Evolutionary conservation across 2,888 invertebrate species (phyloP), one percentile per base, ranked within the genome.

Genomic region (Andrena bucephala): DNA sequence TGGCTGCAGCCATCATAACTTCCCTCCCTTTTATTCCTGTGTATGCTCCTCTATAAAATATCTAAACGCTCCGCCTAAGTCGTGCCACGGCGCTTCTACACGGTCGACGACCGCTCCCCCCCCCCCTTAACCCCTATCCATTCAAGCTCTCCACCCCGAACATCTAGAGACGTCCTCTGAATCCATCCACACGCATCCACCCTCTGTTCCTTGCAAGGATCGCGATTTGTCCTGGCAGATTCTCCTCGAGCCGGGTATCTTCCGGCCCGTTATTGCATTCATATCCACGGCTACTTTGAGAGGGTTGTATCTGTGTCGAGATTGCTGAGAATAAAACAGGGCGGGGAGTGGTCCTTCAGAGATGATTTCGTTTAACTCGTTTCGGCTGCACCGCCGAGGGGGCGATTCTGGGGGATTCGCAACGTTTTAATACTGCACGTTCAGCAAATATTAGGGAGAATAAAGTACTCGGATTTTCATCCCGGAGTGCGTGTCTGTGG

Each of bases 21-120:
- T 91, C 85, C 77, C 85, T 85, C 80, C 83, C 85, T 84, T 91
- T 90, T 91, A 91, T 90, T 90, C 87, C 79, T 76, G 84, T 85
- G 86, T 88, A 89, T 85, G 83, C 74, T 79, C 83, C 80, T 67
- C 87, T 88, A 89, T 91, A 89, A 91, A 90, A 85, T 90, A 87
- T 86, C 82, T 85, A 85, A 87, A 85, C 85, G 86, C 57, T 63
- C 69, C 67, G 73, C 59, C 88, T 85, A 87, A 86, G 85, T 87
- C 86, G 77, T n/a, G 42, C 65, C 50, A n/a, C 48, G 8, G 66
- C 10, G 54, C 75, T 81, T 76, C 52, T 72, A 60, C 60, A 54
- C 70, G 71, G 52, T 74, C 75, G 68, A 70, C 59, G 24, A 24
- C 10, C 24, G 68, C 13, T 20, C 8, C 52, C 77, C n/a, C 50